Base-by-base conservation (phyloP, 2,113 vertebrate species). In the Urocolius indicus region DNA sequence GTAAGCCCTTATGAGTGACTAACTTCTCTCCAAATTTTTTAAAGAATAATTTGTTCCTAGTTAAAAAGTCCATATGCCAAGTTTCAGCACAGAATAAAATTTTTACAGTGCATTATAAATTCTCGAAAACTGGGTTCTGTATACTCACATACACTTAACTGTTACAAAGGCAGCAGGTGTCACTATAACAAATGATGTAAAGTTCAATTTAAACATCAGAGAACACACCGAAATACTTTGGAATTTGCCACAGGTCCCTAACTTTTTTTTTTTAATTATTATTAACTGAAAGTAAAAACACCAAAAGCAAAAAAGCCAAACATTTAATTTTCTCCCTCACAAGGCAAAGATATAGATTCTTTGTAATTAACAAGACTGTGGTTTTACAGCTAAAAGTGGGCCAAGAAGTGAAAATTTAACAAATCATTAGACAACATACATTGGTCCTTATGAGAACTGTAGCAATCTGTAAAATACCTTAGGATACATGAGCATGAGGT, bases 101-200 rank as follows among this genome's bases (percentile, higher is more conserved):
- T 67, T 95, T 97, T 94, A 95, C 92, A 96, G 90, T 14, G 55
- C 93, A 92, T 93, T 95, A 94, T 88, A 94, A 72, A 82, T 94
- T 96, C 95, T 84, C 79, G 90, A 84, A 91, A 95, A 97, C 92
- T 94, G 72, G 36, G 65, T 79, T 90, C 90, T 94, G 16, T 89
- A 84, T 92, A 85, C 66, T 96, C 88, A 87, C 71, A 88, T 78
- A 82, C 65, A 87, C 48, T 88, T 86, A 92, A 91, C 79, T 36
- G 79, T 85, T 93, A 84, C 87, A 88, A 83, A 72, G 95, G 96
- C 79, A 96, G 93, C 96, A 96, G 93, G 94, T 97, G 95, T 90
- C 94, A 92, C 69, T 95, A 71, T 72, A 97, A 95, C 78, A 96
- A 95, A 96, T 93, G 92, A 97, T 91, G 94, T 94, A 97, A 97